A percentile compares a stretch with the other conserved stretches of the same genome.
Evolutionary conservation across 1,140 invertebrate genomes (phyloP).

Genomic region (Zaprionus inermis): DNA sequence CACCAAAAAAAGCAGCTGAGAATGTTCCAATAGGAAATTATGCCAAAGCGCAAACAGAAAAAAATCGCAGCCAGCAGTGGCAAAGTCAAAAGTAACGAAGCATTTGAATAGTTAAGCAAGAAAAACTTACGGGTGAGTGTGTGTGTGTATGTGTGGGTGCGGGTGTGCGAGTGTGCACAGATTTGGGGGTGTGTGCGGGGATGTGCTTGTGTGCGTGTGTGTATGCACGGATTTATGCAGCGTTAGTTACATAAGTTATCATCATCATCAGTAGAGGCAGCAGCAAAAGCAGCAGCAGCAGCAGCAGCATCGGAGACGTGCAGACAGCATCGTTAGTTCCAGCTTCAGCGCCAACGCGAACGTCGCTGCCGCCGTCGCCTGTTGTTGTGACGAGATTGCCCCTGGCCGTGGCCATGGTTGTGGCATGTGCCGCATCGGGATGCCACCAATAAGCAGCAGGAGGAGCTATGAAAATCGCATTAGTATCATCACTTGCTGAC

Average conservation of each 20-base stretch:
- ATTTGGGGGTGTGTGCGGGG: slow-evolving; percentile 27
- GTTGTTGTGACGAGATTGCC: slow-evolving; percentile 46
- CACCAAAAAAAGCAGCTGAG: slow-evolving; percentile 27
- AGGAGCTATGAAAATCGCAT: slow-evolving; percentile 64
- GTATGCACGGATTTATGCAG: slow-evolving; percentile 77
- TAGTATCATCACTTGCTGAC: slow-evolving; percentile 63
- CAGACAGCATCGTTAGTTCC: slow-evolving; percentile 45
- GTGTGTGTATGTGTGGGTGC: slow-evolving; percentile 24
- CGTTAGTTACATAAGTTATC: slow-evolving; percentile 81
- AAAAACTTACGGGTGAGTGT: slow-evolving; percentile 32
- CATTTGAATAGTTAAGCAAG: slow-evolving; percentile 62
- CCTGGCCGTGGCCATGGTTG: slow-evolving; percentile 1
- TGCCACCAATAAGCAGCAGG: slow-evolving; percentile 44
- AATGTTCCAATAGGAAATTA: slow-evolving; percentile 35
- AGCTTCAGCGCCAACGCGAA: slow-evolving; percentile 2
- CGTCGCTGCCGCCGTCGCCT: slow-evolving; percentile 3
- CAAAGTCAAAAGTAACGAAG: slow-evolving; percentile 39
- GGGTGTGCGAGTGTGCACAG: slow-evolving; percentile 7
- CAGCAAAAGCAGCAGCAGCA: slow-evolving; percentile 18
- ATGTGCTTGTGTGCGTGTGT: slow-evolving; percentile 30
- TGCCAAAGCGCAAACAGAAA: slow-evolving; percentile 34
- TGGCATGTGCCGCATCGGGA: slow-evolving; percentile 13
- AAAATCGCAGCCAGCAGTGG: slow-evolving; percentile 16
- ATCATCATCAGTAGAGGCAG: slow-evolving; percentile 60
- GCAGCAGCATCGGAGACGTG: slow-evolving; percentile 32